Percentiles rank a stretch among this genome's conserved stretches.
Evolutionary conservation across 2,113 vertebrate genomes (phyloP).

Genomic region (Rhinogobius similis): DNA sequence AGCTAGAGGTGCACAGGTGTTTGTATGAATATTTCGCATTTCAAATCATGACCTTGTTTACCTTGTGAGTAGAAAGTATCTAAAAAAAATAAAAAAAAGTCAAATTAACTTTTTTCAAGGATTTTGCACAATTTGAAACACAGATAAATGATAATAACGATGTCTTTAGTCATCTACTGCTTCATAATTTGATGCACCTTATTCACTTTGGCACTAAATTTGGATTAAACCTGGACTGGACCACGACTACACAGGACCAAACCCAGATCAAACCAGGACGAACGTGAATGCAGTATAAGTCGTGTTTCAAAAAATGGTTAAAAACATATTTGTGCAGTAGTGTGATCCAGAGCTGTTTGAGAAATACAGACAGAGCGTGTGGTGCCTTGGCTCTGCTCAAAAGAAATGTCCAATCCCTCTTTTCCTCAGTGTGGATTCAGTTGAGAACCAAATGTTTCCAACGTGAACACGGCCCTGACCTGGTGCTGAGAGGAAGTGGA

Average conservation of each 20-base stretch:
- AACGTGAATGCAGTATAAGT: too few species aligned
- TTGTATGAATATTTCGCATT: too few species aligned
- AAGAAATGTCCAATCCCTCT: conserved; percentile 48
- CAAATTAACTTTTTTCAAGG: too few species aligned
- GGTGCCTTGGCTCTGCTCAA: conserved; percentile 33
- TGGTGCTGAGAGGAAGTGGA: background rate
- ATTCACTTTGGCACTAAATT: background rate
- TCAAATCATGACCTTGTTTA: too few species aligned
- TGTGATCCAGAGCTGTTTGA: background rate
- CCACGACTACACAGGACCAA: too few species aligned
- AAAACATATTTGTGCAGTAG: background rate
- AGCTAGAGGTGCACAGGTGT: too few species aligned
- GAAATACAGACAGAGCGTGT: conserved; percentile 36
- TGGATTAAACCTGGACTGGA: too few species aligned
- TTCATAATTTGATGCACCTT: background rate
- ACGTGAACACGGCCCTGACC: conserved; percentile 26
- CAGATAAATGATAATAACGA: background rate
- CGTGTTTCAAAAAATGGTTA: too few species aligned
- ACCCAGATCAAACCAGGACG: too few species aligned
- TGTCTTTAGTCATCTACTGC: background rate
- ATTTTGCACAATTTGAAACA: too few species aligned
- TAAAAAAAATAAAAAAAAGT: too few species aligned
- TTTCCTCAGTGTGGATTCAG: conserved; percentile 24
- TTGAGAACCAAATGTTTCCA: conserved; percentile 24
- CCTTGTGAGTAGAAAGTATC: too few species aligned